phyloP scores from a whole-genome alignment of 2,888 invertebrate species.

The Lordiphosa fenestrarum region DNA sequence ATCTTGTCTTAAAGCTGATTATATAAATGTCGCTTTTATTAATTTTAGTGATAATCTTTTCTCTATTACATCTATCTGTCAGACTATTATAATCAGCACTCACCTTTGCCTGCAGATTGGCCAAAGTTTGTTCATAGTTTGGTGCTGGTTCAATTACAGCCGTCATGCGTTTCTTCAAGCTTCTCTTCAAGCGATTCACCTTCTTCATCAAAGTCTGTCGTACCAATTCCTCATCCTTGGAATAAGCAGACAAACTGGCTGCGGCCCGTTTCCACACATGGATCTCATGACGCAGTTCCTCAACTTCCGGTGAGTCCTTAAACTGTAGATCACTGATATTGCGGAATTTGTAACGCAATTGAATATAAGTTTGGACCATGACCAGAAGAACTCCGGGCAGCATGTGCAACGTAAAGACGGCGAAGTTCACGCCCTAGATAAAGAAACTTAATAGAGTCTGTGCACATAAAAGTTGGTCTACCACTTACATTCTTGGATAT shows the following conservation, averaged over 20 bases:
- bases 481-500: slow-evolving; percentile 78
- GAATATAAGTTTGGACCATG: slow-evolving; percentile 86
- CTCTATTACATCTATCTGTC: no score
- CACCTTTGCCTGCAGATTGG: slow-evolving; percentile 83
- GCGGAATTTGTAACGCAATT: slow-evolving; percentile 87
- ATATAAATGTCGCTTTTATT: no score
- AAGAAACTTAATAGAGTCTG: slow-evolving; percentile 43
- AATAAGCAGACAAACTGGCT: slow-evolving; percentile 90
- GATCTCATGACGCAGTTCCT: slow-evolving; percentile 90
- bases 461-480: no score
- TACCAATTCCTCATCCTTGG: slow-evolving; percentile 91
- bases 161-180: slow-evolving; percentile 83
- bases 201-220: slow-evolving; percentile 89
- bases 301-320: slow-evolving; percentile 86
- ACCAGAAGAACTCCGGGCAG: slow-evolving; percentile 87
- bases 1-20: no score
- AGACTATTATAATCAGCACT: no score
- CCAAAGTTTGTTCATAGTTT: slow-evolving; percentile 84
- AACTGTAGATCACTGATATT: slow-evolving; percentile 87
- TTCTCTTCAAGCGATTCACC: slow-evolving; percentile 85
- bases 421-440: slow-evolving; percentile 89
- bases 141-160: slow-evolving; percentile 82
- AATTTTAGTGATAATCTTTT: no score
- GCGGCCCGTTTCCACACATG: slow-evolving; percentile 91
- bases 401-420: slow-evolving; percentile 91